These are phyloP conservation scores for Neotoxoptera formosana DNA, from an alignment of 1,140 invertebrate species.

Conservation along the genomic window DNA sequence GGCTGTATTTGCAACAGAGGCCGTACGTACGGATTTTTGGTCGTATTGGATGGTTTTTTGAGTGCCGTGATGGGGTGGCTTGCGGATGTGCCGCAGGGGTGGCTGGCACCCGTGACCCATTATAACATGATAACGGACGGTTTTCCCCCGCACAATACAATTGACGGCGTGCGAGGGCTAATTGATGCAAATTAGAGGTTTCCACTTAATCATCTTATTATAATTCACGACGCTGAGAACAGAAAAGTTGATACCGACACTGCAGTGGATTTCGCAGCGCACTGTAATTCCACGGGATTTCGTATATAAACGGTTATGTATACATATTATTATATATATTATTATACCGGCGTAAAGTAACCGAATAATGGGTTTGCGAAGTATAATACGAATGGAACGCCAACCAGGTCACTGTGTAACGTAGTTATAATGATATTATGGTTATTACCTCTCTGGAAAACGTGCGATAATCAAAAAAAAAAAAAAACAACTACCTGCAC, in stretches of 20 bases:
- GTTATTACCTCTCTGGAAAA: not conserved
- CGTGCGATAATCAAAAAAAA: conserved; percentile 25
- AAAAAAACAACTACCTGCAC: not conserved
- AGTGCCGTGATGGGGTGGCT: not conserved
- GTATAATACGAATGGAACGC: not conserved
- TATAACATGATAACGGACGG: not conserved
- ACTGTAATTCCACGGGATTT: not conserved
- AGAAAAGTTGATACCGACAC: not conserved
- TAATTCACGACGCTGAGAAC: not conserved
- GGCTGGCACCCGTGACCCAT: not conserved
- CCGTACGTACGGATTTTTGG: not conserved
- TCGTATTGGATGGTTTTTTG: not conserved
- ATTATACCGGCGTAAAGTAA: not conserved
- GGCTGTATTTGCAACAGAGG: not conserved
- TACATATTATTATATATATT: not conserved
- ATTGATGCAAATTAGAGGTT: conserved; percentile 16
- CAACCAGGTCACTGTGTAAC: not conserved
- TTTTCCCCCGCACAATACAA: not conserved
- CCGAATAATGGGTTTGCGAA: not conserved
- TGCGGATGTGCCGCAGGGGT: not conserved
- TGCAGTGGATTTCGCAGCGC: not conserved
- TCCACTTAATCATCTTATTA: conserved; percentile 4
- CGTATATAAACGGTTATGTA: not conserved
- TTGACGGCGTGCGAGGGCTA: not conserved
- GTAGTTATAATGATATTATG: not conserved